Evolutionary conservation across 2,113 vertebrate genomes (phyloP), one percentile per base, ranked within the genome.

Genomic region (Pholis gunnellus): DNA sequence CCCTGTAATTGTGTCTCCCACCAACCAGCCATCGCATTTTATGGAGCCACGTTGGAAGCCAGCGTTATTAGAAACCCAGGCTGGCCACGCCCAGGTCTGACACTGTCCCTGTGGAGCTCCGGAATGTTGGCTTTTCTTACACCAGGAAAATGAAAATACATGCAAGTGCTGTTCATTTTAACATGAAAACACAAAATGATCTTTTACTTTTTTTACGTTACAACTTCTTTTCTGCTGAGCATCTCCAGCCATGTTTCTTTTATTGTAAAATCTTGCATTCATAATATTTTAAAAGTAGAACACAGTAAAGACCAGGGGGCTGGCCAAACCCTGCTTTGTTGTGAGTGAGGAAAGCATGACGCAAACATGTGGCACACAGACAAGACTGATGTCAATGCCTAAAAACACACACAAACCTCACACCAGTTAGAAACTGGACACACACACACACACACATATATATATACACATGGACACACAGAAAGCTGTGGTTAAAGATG

Each of bases 1-100:
- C 91, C 92, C 95, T 94, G 89, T 94, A 93, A 94, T 94, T 92
- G 88, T 71, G 90, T 88, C 88, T 84, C 90, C 90, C 88, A 83
- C 84, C 87, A 91, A 85, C 71, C 87, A 92, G 92, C 88, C 86
- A 87, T 81, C 87, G 78, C 91, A 88, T 89, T 91, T 87, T 87
- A 86, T 93, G 88, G 90, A 92, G 91, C 85, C 42, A 81, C 68
- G 65, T 78, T 87, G 80, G 74, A 81, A 88, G 87, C 81, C 67
- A 78, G 90, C 83, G 57, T 79, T 84, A 90, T 88, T 91, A 94
- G 91, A 89, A 93, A 90, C 92, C 81, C 92, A 89, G 93, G 86
- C 88, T 87, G 91, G 94, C 93, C 93, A 92, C 92, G 84, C 92
- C 94, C 95, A 87, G 92, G 90, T 93, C 91, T 89, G 38, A 78